phyloP scores from a whole-genome alignment of 2,113 vertebrate genomes.

The Coracopsis vasa region DNA sequence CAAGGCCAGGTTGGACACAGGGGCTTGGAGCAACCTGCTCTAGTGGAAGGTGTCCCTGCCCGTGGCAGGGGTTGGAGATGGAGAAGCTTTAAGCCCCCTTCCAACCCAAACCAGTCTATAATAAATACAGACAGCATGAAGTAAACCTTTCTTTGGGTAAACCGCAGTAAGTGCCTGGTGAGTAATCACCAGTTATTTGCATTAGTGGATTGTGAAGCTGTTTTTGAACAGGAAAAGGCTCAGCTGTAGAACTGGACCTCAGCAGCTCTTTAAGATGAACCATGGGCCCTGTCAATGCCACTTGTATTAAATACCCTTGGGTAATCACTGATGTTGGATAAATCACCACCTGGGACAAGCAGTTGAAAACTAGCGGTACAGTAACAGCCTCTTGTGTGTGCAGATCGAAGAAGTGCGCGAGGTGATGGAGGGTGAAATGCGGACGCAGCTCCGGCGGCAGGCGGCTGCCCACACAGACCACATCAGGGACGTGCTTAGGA shows the following conservation, averaged over 20 bases:
- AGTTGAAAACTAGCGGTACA: accelerated
- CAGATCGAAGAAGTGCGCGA: conserved; percentile 90
- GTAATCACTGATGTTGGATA: accelerated
- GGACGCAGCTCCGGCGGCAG: conserved; percentile 94
- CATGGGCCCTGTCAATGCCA: accelerated
- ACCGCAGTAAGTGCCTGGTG: neutral
- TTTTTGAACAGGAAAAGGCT: neutral
- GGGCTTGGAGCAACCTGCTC: too few species aligned
- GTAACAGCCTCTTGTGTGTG: neutral
- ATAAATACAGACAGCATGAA: neutral
- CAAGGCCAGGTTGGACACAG: neutral
- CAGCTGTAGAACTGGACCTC: neutral
- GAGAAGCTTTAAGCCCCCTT: neutral
- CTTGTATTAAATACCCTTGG: accelerated
- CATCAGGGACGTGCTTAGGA: conserved; percentile 88
- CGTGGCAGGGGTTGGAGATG: accelerated
- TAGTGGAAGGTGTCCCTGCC: neutral
- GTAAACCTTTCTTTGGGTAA: neutral
- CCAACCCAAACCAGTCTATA: neutral
- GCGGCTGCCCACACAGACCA: conserved; percentile 96
- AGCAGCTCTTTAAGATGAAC: neutral
- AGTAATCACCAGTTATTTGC: neutral
- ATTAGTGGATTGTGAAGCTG: accelerated
- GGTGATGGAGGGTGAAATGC: conserved; percentile 96
- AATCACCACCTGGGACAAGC: neutral